Evolutionary conservation across 2,113 vertebrate genomes (phyloP).

Genomic region (Neogobius melanostomus): DNA sequence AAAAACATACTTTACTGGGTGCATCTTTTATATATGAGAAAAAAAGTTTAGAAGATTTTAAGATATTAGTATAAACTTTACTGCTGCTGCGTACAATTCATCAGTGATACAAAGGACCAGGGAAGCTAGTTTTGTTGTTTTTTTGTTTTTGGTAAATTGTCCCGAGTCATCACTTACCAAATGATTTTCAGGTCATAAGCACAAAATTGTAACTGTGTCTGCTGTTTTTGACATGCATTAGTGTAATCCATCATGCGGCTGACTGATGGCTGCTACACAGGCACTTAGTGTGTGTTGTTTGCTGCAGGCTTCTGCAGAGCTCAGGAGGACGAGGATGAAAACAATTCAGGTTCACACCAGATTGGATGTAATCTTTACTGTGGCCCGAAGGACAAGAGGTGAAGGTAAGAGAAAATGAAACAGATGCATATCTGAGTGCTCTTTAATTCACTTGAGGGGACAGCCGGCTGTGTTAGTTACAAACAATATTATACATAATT

Average conservation of each 20-base stretch:
- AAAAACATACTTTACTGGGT: not conserved
- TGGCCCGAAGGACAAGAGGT: slow-evolving; percentile 38
- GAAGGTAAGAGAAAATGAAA: slow-evolving; percentile 59
- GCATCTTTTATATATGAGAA: no score
- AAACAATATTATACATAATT: slow-evolving; percentile 8
- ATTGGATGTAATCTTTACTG: slow-evolving; percentile 31
- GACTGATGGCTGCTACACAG: slow-evolving; percentile 12
- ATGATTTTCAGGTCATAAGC: not conserved
- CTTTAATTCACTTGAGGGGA: slow-evolving; percentile 35
- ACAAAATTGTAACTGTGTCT: slow-evolving; percentile 2
- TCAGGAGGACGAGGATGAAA: slow-evolving; percentile 20
- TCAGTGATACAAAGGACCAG: not conserved
- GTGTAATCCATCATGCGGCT: slow-evolving; percentile 22
- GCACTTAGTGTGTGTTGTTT: not conserved
- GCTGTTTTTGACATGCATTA: slow-evolving; percentile 9
- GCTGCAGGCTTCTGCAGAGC: slow-evolving; percentile 6
- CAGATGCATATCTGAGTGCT: slow-evolving; percentile 48
- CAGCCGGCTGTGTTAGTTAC: slow-evolving; percentile 9
- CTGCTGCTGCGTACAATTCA: not conserved
- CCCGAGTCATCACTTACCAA: not conserved
- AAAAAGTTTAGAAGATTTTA: not conserved
- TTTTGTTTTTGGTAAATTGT: not conserved
- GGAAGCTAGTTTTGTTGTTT: not conserved
- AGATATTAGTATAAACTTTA: not conserved
- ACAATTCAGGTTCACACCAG: slow-evolving; percentile 28